Evolutionary conservation across 2,888 invertebrate species (phyloP), one percentile per base, ranked within the genome.

Genomic region (Hermodice carunculata): DNA sequence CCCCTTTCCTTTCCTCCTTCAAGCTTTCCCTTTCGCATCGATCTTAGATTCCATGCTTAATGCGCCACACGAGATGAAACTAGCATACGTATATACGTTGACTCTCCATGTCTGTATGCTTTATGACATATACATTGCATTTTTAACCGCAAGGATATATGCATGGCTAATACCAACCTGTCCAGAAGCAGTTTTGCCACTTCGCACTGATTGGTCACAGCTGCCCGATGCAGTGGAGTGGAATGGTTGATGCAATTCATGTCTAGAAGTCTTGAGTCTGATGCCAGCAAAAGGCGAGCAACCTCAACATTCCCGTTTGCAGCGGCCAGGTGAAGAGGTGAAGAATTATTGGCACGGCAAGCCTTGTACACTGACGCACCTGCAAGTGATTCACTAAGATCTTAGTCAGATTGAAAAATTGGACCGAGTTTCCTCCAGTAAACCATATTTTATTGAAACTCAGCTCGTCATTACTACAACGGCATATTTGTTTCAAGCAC

Each of bases 241-340:
- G 37, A n/a, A 31, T 44, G 53, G n/a, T 43, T 24, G 6, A 26
- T 31, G 37, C 34, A 43, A 31, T 29, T 6, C 26, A 11, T 8
- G 5, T 53, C 24, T n/a, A 59, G 34, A 32, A 61, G 28, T 24
- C 29, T 32, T 24, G 53, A 26, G 46, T 61, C 46, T 26, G 43
- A 40, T 1, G 43, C 44, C 1, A 61, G 54, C 24, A 61, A 40
- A 11, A 54, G 19, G n/a, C 24, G 19, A 0, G 37, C 46, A n/a
- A 61, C 44, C 4, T 42, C 32, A 5, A 31, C 24, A n/a, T 19
- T 40, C 22, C 61, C 61, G 1, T 32, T 43, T 14, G 19, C n/a
- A 32, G 34, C 46, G n/a, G 54, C 53, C 46, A 61, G 54, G 46
- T 61, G 61, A 24, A 54, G 54, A 11, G 59, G 59, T 26, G 46